Conservation (phyloP, 2,113 vertebrate species). For the Vidua chalybeata region DNA sequence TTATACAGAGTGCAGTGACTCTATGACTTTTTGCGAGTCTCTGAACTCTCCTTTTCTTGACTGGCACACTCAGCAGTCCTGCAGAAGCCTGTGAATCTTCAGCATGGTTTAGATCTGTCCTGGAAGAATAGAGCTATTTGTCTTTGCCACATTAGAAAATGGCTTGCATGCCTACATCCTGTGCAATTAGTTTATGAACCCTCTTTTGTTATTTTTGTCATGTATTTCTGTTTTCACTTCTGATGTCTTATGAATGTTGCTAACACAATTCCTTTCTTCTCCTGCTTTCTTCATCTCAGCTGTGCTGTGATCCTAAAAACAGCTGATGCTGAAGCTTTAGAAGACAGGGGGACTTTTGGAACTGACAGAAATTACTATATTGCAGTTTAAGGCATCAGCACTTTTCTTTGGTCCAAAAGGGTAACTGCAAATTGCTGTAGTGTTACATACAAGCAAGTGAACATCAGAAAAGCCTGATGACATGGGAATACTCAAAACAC, state of each 20-base stretch:
- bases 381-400: not conserved
- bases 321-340: slow-evolving; percentile 22
- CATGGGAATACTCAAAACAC: not conserved
- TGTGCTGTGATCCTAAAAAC: not conserved
- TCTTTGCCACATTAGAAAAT: slow-evolving; percentile 56
- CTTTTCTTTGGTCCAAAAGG: not conserved
- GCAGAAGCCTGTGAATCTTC: slow-evolving; percentile 45
- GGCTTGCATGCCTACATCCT: slow-evolving; percentile 53
- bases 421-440: not conserved
- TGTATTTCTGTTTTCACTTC: slow-evolving; percentile 61
- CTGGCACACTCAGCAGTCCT: not conserved
- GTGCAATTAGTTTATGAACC: slow-evolving; percentile 47
- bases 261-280: slow-evolving; percentile 36
- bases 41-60: not conserved
- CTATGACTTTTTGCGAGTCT: not conserved
- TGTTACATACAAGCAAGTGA: not conserved
- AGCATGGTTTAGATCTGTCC: slow-evolving; percentile 32
- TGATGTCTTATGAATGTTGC: slow-evolving; percentile 33
- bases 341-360: not conserved
- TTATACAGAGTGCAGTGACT: not conserved
- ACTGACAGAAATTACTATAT: not conserved
- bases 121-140: slow-evolving; percentile 57
- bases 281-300: slow-evolving; percentile 31
- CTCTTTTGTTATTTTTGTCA: slow-evolving; percentile 62
- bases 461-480: not conserved